phyloP scores from a whole-genome alignment of 2,797 vertebrate species.

The Phylloscopus collybita region DNA sequence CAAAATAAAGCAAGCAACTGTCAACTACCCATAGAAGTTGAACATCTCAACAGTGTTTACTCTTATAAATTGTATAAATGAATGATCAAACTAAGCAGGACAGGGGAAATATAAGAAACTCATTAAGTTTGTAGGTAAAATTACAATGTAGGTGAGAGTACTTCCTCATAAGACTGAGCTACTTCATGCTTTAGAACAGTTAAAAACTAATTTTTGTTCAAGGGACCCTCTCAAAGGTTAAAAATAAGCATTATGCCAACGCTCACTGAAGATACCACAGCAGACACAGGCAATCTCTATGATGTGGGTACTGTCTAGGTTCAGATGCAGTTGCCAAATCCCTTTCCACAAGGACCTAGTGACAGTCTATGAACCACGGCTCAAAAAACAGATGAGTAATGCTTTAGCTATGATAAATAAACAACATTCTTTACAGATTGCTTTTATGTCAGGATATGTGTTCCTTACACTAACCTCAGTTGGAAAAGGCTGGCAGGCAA shows the following conservation, averaged over 20 bases:
- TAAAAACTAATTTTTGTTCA: background rate
- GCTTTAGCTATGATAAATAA: constrained; percentile 5
- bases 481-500: background rate
- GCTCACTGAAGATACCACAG: constrained; percentile 13
- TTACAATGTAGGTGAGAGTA: background rate
- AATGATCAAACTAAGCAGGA: background rate
- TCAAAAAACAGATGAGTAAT: background rate
- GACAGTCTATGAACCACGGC: background rate
- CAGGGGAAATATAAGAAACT: background rate
- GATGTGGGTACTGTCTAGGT: background rate
- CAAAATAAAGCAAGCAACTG: background rate
- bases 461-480: background rate
- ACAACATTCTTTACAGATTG: background rate
- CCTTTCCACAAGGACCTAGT: constrained; percentile 15
- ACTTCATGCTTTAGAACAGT: background rate
- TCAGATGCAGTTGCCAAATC: constrained; percentile 12
- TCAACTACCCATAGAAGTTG: background rate
- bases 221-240: background rate
- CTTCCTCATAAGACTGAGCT: background rate
- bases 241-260: constrained; percentile 31
- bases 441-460: background rate
- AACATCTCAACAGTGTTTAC: background rate
- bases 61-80: background rate
- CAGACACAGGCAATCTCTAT: background rate
- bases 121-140: background rate